Percentiles rank a stretch among this genome's conserved stretches.
phyloP scores from a whole-genome alignment of 2,797 vertebrate genomes.

The Numenius phaeopus region DNA sequence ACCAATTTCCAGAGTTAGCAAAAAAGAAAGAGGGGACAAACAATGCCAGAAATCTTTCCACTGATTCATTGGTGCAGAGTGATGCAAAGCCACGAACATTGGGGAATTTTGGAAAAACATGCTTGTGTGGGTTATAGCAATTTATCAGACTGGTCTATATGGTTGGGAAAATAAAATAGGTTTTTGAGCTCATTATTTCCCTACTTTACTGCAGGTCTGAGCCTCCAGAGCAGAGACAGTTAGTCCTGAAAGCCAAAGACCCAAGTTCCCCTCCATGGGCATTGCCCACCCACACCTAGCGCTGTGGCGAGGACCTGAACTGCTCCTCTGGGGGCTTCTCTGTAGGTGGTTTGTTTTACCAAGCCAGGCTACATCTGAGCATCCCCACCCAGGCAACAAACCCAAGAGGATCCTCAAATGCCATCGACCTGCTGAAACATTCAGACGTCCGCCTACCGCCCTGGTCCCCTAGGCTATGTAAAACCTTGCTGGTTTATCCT shows the following conservation, averaged over 20 bases:
- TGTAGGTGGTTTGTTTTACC: not conserved
- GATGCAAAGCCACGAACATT: not conserved
- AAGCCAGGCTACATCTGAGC: not conserved
- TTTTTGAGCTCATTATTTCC: not conserved
- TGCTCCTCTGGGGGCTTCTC: not conserved
- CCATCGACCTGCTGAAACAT: not conserved
- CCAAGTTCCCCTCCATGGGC: accelerated
- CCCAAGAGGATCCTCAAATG: not conserved
- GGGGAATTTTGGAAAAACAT: not conserved
- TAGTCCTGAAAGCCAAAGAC: accelerated
- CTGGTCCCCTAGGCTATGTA: not conserved
- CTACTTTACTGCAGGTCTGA: accelerated
- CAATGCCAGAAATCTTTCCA: not conserved
- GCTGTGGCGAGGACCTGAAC: not conserved
- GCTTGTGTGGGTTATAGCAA: not conserved
- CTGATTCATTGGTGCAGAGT: not conserved
- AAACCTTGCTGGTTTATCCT: not conserved
- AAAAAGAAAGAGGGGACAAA: not conserved
- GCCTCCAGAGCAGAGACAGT: not conserved
- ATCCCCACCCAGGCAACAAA: not conserved
- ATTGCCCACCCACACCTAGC: not conserved
- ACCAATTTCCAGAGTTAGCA: accelerated
- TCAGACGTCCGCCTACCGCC: not conserved
- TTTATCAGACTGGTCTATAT: accelerated
- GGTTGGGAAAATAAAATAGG: accelerated